Base-by-base conservation (phyloP, 2,113 vertebrate species). In the Sinosuthora webbiana region DNA sequence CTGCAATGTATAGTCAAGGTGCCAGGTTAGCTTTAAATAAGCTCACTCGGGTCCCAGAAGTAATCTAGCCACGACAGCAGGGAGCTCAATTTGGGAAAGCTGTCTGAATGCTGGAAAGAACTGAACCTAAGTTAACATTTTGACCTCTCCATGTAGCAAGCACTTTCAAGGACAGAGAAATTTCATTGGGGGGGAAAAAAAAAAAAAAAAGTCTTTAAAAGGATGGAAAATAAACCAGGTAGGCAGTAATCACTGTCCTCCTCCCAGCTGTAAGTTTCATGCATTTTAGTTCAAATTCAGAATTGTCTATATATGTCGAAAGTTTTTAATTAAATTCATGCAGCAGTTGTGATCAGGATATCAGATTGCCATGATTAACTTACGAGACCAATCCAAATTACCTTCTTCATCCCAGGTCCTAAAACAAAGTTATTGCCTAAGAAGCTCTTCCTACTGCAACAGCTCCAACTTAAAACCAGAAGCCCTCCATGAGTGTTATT, bases 21-120 rank as follows among this genome's bases (percentile, higher is more conserved):
- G 68, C 30, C 83, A 90, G 35, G 57, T 49, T 50, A 83, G 41
- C 68, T 90, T 92, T 93, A 90, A 95, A 92, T 89, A 89, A 96
- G 16, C 30, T 20, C 75, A 10, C 76, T 77, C 23, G 27, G 35
- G 68, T 88, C 67, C 57, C 85, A 88, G 71, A 88, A 88, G 63
- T 45, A 83, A 95, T 94, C 64, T 45, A 77, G 50, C 33, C 9
- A 1, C 57, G 55, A 85, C 92, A 93, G 92, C 71, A 93, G 85
- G 88, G 85, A 88, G 82, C 78, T 90, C 35, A 65, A 39, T 91
- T 87, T 13, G 6, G 25, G 41, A 56, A 89, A 89, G 50, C 63
- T 67, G 25, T 23, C 30, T 63, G 65, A 89, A 68, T 37, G 35
- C 25, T 8, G 2, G 25, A 73, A 75, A 45, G 35, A 73, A 21